Percentiles rank a stretch among this genome's conserved stretches.
These are phyloP conservation scores for Dorcus hopei DNA, from an alignment of 2,888 invertebrate genomes.

Conservation along the genomic window DNA sequence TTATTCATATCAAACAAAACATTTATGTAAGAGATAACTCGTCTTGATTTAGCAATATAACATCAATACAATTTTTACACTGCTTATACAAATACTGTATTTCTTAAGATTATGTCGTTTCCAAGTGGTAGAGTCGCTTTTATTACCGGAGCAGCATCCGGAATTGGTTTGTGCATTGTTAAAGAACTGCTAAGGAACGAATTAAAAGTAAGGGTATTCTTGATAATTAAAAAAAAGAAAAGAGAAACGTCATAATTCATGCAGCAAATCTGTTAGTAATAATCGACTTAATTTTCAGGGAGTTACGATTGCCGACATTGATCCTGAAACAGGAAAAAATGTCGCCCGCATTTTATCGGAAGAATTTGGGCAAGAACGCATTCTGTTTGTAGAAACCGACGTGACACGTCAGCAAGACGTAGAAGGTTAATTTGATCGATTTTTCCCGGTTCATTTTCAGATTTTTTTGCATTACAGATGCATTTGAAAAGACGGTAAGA, in stretches of 20 bases:
- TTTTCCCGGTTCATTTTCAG: too few species aligned
- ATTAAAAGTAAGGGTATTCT: conserved; percentile 35
- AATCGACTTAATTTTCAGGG: conserved; percentile 1
- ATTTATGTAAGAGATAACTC: too few species aligned
- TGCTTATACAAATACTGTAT: too few species aligned
- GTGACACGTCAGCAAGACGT: conserved; percentile 18
- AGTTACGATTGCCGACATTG: conserved; percentile 15
- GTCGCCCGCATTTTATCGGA: conserved; percentile 1
- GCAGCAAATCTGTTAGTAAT: too few species aligned
- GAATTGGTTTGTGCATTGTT: conserved; percentile 53
- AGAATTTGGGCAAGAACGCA: conserved; percentile 9
- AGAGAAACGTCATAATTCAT: not conserved
- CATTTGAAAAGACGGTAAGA: conserved; percentile 11
- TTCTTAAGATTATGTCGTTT: not conserved
- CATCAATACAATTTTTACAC: too few species aligned
- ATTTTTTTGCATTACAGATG: conserved; percentile 3
- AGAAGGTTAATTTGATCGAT: conserved; percentile 9
- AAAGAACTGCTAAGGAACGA: conserved; percentile 49
- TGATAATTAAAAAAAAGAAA: not conserved
- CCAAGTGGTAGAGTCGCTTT: conserved; percentile 39
- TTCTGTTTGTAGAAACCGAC: conserved; percentile 13
- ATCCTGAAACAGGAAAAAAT: conserved; percentile 10
- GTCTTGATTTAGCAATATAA: too few species aligned
- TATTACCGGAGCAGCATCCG: conserved; percentile 56
- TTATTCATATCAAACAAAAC: too few species aligned